Evolutionary conservation across 2,888 invertebrate species (phyloP), one percentile per base, ranked within the genome.

Genomic region (Drosophila anomalata): DNA sequence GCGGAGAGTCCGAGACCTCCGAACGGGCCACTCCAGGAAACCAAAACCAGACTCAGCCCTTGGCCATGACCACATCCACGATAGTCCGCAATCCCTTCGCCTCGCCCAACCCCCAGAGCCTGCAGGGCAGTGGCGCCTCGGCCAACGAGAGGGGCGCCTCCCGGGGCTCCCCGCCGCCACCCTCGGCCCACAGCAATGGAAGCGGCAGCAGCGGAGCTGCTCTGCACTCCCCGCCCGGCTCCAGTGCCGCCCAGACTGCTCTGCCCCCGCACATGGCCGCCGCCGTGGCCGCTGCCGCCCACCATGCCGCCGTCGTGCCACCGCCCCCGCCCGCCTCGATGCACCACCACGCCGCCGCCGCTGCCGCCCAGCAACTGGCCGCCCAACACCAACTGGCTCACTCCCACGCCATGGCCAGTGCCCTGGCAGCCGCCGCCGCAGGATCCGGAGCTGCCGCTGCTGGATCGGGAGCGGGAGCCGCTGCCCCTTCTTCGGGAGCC

Each of bases 21-120:
- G 51, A 70, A n/a, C 61, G 61, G 3, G 48, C 51, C 12, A 65
- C 76, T 24, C 78, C 80, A 74, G 81, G 69, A 14, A 31, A 29
- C 41, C 48, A 17, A 5, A 58, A 12, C 22, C 67, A 75, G 51
- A 61, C 65, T 3, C 83, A 83, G 26, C 82, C 89, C 1, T 50
- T 88, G 63, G 82, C 81, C 26, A 87, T 88, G 87, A 88, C 90
- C 59, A 88, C 91, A 0, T 90, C 91, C 3, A 90, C 90, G 1
- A 90, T 91, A 50, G 91, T 91, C 56, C 88, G 91, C 44, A 91
- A 91, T 85, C 91, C 91, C 7, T 91, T 91, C 12, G 91, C 91
- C 60, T 91, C 91, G 12, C 91, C 91, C 17, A 90, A 91, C 65
- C 89, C 89, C 1, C 89, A 87, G 3, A 47, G 76, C 0, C 53